These are phyloP conservation scores for Channa maculata DNA, from an alignment of 2,113 vertebrate genomes.

Conservation along the genomic window DNA sequence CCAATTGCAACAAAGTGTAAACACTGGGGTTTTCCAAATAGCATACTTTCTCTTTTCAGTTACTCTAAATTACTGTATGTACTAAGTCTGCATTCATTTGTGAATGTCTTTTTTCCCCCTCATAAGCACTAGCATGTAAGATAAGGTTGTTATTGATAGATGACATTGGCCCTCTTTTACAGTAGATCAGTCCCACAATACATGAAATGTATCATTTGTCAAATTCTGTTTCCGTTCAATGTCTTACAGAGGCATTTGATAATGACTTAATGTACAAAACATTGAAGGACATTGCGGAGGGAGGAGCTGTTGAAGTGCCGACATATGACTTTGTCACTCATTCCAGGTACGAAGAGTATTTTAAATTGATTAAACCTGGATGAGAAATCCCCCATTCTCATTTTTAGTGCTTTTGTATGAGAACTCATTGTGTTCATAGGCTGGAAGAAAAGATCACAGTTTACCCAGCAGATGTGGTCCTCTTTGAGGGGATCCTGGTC, in stretches of 20 bases:
- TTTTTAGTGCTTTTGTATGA: not conserved
- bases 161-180: not conserved
- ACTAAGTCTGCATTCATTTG: too few species aligned
- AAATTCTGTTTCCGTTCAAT: slow-evolving; percentile 2
- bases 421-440: slow-evolving; percentile 70
- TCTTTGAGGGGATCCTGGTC: slow-evolving; percentile 96
- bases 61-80: too few species aligned
- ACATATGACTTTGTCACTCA: slow-evolving; percentile 96
- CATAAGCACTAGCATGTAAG: too few species aligned
- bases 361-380: not conserved
- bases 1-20: too few species aligned
- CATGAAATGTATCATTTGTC: not conserved
- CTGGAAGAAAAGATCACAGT: slow-evolving; percentile 89
- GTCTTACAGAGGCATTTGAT: slow-evolving; percentile 92
- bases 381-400: not conserved
- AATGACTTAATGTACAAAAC: slow-evolving; percentile 94
- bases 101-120: too few species aligned
- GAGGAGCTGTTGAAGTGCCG: slow-evolving; percentile 92
- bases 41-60: too few species aligned
- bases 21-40: too few species aligned
- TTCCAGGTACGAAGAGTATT: slow-evolving; percentile 85
- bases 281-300: slow-evolving; percentile 91
- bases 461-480: slow-evolving; percentile 93
- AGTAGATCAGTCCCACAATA: not conserved
- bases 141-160: not conserved